phyloP scores from a whole-genome alignment of 2,113 vertebrate species.

The Origma solitaria region DNA sequence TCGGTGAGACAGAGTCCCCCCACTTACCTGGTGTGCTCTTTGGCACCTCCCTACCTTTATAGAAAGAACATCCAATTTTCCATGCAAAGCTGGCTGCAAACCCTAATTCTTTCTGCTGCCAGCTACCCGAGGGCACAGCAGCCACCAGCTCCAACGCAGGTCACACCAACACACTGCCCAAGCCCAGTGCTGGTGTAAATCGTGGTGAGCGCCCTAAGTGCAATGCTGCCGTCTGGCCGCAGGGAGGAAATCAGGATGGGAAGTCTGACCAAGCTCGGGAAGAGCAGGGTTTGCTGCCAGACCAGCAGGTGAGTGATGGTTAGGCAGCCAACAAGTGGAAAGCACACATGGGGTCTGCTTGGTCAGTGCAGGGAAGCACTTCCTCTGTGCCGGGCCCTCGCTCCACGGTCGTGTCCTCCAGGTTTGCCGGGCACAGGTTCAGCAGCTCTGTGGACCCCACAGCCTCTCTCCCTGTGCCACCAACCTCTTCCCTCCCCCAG shows the following conservation, averaged over 20 bases:
- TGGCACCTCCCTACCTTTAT: background rate
- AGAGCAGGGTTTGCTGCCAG: background rate
- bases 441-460: background rate
- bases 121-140: background rate
- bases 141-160: background rate
- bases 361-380: background rate
- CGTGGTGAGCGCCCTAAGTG: background rate
- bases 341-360: background rate
- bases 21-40: background rate
- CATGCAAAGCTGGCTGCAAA: background rate
- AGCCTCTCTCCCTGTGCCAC: background rate
- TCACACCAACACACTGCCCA: background rate
- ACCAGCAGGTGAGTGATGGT: background rate
- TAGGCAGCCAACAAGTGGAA: background rate
- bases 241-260: background rate
- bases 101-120: background rate
- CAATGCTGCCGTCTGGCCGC: background rate
- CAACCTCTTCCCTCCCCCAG: background rate
- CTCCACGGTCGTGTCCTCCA: background rate
- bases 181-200: background rate
- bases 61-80: background rate
- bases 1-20: background rate
- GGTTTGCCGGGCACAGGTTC: background rate
- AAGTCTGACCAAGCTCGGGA: background rate
- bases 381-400: fast-evolving